Evolutionary conservation across 2,888 invertebrate species (phyloP), one percentile per base, ranked within the genome.

Genomic region (Pollenia griseotomentosa): DNA sequence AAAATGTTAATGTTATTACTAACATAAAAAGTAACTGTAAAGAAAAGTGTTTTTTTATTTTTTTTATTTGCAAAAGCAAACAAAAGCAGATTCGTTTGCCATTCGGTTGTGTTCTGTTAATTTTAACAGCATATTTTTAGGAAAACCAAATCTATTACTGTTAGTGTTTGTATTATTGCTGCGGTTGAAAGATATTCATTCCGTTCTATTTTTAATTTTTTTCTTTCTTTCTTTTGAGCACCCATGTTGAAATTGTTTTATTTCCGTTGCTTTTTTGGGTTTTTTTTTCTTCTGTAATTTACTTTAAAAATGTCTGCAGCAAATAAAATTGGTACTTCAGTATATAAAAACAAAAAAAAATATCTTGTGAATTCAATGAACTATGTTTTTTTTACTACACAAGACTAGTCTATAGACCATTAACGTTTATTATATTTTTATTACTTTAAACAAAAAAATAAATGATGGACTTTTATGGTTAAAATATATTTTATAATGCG

Each of bases 241-340:
- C 66, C 66, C 66, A 68, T 68, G 51, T 51, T 44, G 46, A 42
- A 14, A 51, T 23, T 23, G 51, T 68, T 8, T 63, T 68, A 48
- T 68, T 68, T 68, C 23, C 23, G 48, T 23, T 23, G 12, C 6
- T 68, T 51, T 70, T 51, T 23, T 40, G 10, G 0, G n/a, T 68
- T n/a, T 53, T 40, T 51, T 33, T 68, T 68, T 33, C 6, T 65
- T 10, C 14, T 42, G 63, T 23, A 46, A 14, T 70, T 51, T 51
- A 70, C 23, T 40, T 48, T 70, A 70, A 70, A 63, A 48, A 40
- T 70, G 68, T 70, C 68, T 70, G 68, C 68, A 53, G 51, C 40
- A 70, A 33, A 74, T 59, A 59, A 10, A 46, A 57, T 73, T 73
- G 40, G 19, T 71, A 55, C 23, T 73, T 57, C 14, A 57, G 23